phyloP scores from a whole-genome alignment of 2,797 vertebrate species.

The Discoglossus pictus region DNA sequence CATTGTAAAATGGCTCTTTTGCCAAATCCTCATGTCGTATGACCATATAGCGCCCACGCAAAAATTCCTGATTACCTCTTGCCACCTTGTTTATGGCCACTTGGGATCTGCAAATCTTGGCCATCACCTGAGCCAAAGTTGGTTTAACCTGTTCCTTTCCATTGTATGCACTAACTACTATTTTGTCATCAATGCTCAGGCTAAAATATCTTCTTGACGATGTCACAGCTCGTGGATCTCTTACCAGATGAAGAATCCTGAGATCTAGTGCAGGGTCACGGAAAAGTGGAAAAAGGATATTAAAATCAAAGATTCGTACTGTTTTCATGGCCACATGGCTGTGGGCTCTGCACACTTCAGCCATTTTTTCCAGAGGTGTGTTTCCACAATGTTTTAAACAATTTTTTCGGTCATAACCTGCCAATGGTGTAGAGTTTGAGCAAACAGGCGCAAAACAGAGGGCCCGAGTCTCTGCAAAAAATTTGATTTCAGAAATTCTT shows the following conservation, averaged over 20 bases:
- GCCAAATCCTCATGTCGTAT: slow-evolving; percentile 80
- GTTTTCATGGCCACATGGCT: slow-evolving; percentile 29
- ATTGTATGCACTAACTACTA: slow-evolving; percentile 60
- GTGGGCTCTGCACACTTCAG: slow-evolving; percentile 7
- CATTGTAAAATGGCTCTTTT: slow-evolving; percentile 67
- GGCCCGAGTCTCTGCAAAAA: slow-evolving; percentile 64
- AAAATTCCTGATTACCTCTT: too few relatives aligned
- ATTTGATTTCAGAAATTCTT: slow-evolving; percentile 70
- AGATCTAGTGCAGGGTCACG: slow-evolving; percentile 19
- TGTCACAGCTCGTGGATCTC: slow-evolving; percentile 35
- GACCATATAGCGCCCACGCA: slow-evolving; percentile 69
- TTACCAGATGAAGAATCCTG: slow-evolving; percentile 32
- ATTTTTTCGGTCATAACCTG: slow-evolving; percentile 63
- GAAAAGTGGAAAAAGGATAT: slow-evolving; percentile 23
- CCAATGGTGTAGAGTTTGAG: slow-evolving; percentile 57
- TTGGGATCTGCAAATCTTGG: slow-evolving; percentile 22
- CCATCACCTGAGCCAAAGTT: not conserved
- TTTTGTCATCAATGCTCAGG: not conserved
- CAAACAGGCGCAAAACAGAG: slow-evolving; percentile 78
- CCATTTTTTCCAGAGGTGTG: slow-evolving; percentile 68
- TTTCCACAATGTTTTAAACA: slow-evolving; percentile 63
- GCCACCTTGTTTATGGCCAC: not conserved
- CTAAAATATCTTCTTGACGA: not conserved
- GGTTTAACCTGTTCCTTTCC: slow-evolving; percentile 12
- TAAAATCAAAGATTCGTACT: slow-evolving; percentile 18